A percentile compares a stretch with the other conserved stretches of the same genome.
These are phyloP conservation scores for Cataglyphis altisquamis DNA, from an alignment of 2,888 invertebrate species.

Conservation along the genomic window DNA sequence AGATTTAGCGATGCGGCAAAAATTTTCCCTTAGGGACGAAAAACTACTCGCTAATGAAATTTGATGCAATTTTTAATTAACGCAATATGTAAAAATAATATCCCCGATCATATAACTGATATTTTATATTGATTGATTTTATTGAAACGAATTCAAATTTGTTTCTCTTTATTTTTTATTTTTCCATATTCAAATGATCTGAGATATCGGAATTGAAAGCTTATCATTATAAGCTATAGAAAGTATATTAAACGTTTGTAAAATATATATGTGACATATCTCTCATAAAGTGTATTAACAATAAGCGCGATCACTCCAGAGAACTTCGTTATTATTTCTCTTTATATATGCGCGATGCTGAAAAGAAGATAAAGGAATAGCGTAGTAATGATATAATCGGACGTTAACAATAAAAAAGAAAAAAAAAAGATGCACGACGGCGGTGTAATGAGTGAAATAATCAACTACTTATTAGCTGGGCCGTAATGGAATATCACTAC, in stretches of 20 bases:
- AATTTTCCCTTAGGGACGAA: not conserved
- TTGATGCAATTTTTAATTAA: not conserved
- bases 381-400: constrained; percentile 32
- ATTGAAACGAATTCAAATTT: not conserved
- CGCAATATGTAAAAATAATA: not conserved
- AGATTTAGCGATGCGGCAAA: constrained; percentile 7
- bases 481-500: constrained; percentile 77
- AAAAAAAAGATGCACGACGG: constrained; percentile 59
- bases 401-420: constrained; percentile 19
- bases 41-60: not conserved
- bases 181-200: not conserved
- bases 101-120: not conserved
- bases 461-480: constrained; percentile 79
- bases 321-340: constrained; percentile 35
- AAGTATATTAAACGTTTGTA: not conserved
- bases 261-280: not conserved
- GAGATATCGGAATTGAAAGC: constrained; percentile 8
- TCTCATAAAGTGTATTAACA: not conserved
- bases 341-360: constrained; percentile 6
- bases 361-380: constrained; percentile 37
- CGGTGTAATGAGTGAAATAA: constrained; percentile 78
- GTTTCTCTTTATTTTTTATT: not conserved
- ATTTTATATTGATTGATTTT: not conserved
- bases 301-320: constrained; percentile 12
- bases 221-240: not conserved